Conservation (phyloP, 2,113 vertebrate genomes). For the Entelurus aequoreus region DNA sequence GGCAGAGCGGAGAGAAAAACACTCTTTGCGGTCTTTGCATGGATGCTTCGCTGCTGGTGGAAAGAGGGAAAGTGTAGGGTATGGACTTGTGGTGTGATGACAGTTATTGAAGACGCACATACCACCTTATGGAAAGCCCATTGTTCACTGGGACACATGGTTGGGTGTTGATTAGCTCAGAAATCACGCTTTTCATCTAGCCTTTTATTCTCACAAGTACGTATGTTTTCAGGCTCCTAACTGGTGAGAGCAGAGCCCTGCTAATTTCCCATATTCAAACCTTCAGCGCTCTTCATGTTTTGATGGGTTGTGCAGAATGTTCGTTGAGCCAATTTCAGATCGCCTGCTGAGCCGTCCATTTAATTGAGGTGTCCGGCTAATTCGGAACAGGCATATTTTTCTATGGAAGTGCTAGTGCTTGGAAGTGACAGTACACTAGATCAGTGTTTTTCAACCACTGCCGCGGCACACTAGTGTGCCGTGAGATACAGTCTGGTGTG, state of each 20-base stretch:
- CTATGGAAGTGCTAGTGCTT: conserved; percentile 4
- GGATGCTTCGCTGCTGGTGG: not conserved
- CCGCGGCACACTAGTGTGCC: too few species aligned
- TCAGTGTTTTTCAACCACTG: too few species aligned
- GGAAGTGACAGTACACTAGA: not conserved
- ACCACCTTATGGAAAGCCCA: not conserved
- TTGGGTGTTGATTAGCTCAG: conserved; percentile 20
- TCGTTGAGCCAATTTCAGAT: not conserved
- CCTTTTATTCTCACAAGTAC: not conserved
- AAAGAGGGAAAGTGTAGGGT: not conserved
- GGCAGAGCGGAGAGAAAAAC: conserved; percentile 18
- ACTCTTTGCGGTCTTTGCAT: not conserved
- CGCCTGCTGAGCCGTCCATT: not conserved
- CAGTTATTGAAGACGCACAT: not conserved
- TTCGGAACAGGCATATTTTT: not conserved
- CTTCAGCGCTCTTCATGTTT: not conserved
- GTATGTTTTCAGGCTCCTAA: conserved; percentile 11
- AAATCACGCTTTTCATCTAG: conserved; percentile 1
- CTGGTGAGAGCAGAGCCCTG: not conserved
- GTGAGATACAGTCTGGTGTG: too few species aligned
- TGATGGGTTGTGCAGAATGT: not conserved
- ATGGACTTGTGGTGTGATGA: conserved; percentile 13
- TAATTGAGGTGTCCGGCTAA: not conserved
- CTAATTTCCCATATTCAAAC: conserved; percentile 19
- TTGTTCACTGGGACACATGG: not conserved